These are phyloP conservation scores for Drosophila niveifrons DNA, from an alignment of 2,888 invertebrate species.

Conservation along the genomic window DNA sequence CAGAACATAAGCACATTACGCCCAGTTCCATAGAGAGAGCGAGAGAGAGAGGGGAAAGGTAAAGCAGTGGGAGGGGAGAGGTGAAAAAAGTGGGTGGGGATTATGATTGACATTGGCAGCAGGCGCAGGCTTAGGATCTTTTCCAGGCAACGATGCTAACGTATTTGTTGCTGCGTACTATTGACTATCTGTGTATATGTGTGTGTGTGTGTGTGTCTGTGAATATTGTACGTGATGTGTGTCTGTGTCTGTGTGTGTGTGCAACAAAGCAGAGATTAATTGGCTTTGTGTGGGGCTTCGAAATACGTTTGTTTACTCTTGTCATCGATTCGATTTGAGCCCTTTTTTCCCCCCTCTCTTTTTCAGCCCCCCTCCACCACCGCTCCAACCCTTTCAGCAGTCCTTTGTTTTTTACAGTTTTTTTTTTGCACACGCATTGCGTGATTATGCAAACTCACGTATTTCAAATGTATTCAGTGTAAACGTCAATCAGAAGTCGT, in stretches of 20 bases:
- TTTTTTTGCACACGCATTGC: conserved; percentile 24
- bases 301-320: conserved; percentile 58
- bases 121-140: conserved; percentile 10
- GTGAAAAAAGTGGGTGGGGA: conserved; percentile 12
- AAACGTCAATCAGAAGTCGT: conserved; percentile 26
- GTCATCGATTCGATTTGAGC: conserved; percentile 54
- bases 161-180: conserved; percentile 17
- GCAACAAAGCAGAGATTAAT: conserved; percentile 71
- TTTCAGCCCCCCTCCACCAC: not conserved
- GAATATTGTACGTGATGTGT: conserved; percentile 9
- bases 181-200: conserved; percentile 9
- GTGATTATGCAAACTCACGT: conserved; percentile 52
- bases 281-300: conserved; percentile 68
- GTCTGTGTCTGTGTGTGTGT: conserved; percentile 6
- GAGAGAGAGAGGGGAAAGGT: not conserved
- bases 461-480: conserved; percentile 29
- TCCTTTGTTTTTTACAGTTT: conserved; percentile 10
- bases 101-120: conserved; percentile 54
- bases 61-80: not conserved
- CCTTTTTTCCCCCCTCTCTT: conserved; percentile 11
- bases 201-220: conserved; percentile 1
- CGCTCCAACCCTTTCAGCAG: not conserved
- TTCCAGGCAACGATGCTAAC: conserved; percentile 30
- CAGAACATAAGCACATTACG: conserved; percentile 27
- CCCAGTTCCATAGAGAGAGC: not conserved